Conservation (phyloP, 2,113 vertebrate species). For the Prinia subflava region DNA sequence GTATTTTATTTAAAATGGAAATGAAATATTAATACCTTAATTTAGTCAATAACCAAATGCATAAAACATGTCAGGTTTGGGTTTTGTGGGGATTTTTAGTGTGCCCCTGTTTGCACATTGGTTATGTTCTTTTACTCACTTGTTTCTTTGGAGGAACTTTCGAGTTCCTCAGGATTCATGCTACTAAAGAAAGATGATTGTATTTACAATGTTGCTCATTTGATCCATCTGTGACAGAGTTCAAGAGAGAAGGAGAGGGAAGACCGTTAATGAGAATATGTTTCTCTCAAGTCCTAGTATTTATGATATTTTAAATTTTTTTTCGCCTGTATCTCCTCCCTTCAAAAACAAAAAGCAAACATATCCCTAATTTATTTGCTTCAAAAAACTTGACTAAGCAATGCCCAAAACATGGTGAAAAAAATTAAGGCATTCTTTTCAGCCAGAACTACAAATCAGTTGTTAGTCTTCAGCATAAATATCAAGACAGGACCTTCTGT, state of each 20-base stretch:
- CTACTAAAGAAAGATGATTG: background rate
- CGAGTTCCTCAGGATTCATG: background rate
- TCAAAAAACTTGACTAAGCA: background rate
- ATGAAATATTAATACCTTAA: background rate
- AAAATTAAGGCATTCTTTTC: background rate
- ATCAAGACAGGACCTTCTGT: background rate
- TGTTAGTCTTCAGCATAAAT: background rate
- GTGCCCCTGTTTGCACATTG: background rate
- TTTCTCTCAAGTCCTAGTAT: background rate
- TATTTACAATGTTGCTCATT: background rate
- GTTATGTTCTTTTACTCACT: background rate
- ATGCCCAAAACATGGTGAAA: accelerated
- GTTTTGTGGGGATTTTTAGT: background rate
- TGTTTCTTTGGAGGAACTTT: background rate
- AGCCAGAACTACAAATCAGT: background rate
- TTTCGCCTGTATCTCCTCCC: background rate
- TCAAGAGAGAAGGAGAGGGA: background rate
- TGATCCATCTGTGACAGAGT: background rate
- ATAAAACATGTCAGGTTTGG: background rate
- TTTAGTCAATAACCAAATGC: background rate
- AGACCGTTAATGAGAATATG: background rate
- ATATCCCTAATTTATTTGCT: background rate
- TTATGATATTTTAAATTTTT: background rate
- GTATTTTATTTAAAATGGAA: slow-evolving; percentile 14
- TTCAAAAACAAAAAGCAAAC: background rate